Percentiles rank a stretch among this genome's conserved stretches.
phyloP scores from a whole-genome alignment of 2,113 vertebrate species.

The Halichoeres trimaculatus region DNA sequence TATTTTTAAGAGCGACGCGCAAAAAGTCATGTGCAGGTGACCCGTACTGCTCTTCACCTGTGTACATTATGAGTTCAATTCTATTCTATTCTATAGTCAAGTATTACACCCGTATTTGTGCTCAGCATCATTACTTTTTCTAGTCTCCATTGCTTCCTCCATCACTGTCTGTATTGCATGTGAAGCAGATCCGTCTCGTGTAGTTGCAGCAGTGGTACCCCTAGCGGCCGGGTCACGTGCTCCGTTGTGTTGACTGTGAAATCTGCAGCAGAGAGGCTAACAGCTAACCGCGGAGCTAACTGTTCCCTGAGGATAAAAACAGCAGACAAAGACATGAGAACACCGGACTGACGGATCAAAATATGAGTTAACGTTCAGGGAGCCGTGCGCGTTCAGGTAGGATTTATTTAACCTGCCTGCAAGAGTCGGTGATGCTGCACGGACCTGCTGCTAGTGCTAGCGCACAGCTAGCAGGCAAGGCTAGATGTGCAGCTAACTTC shows the following conservation, averaged over 20 bases:
- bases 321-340: not conserved
- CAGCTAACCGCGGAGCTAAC: slow-evolving; percentile 18
- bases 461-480: not conserved
- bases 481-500: slow-evolving; percentile 6
- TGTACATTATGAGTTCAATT: too few species aligned
- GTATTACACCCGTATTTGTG: too few species aligned
- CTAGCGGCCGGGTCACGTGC: slow-evolving; percentile 43
- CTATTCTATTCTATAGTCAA: too few species aligned
- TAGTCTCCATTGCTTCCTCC: too few species aligned
- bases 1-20: too few species aligned
- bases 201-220: not conserved
- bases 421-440: slow-evolving; percentile 4
- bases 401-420: not conserved
- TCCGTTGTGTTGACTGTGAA: slow-evolving; percentile 17
- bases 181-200: not conserved
- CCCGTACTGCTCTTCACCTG: too few species aligned
- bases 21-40: too few species aligned
- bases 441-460: slow-evolving; percentile 23
- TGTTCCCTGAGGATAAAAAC: not conserved
- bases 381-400: slow-evolving; percentile 40
- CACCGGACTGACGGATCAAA: not conserved
- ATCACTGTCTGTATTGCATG: not conserved
- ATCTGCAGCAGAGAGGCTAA: slow-evolving; percentile 26
- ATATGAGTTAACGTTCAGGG: slow-evolving; percentile 30
- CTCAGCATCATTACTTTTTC: not conserved